Conservation (phyloP, 2,797 vertebrate genomes). For the Melanotaenia boesemani region DNA sequence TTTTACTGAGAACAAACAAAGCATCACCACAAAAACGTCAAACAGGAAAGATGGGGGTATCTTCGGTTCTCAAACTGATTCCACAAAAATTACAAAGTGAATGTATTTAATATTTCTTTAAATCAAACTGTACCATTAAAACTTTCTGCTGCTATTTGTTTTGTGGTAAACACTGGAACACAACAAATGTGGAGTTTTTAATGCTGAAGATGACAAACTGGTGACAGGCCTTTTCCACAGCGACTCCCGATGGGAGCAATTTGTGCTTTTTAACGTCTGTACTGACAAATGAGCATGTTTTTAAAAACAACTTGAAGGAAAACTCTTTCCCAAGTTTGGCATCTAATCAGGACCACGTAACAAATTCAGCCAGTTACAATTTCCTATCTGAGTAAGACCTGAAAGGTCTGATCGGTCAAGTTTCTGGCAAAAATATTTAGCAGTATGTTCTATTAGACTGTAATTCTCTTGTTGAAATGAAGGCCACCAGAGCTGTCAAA, state of each 20-base stretch:
- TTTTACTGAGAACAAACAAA: slow-evolving; percentile 43
- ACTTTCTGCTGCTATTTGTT: slow-evolving; percentile 29
- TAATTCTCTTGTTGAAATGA: neutral
- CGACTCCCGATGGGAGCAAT: slow-evolving; percentile 11
- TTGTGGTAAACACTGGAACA: slow-evolving; percentile 36
- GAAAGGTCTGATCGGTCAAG: neutral
- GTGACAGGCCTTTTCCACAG: slow-evolving; percentile 21
- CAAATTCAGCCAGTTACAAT: neutral
- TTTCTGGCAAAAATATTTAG: neutral
- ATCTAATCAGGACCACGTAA: neutral
- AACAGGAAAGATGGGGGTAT: slow-evolving; percentile 35
- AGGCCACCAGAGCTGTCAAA: neutral
- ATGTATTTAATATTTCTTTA: slow-evolving; percentile 16
- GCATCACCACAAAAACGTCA: slow-evolving; percentile 45
- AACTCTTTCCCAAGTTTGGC: neutral
- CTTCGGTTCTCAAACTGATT: neutral
- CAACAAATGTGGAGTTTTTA: slow-evolving; percentile 30
- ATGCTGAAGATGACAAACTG: neutral
- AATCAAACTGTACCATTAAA: slow-evolving; percentile 45
- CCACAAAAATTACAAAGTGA: slow-evolving; percentile 32
- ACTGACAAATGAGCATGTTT: slow-evolving; percentile 2
- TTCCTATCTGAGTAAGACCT: neutral
- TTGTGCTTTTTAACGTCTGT: neutral
- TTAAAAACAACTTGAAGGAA: slow-evolving; percentile 1
- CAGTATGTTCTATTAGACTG: neutral